phyloP scores from a whole-genome alignment of 2,113 vertebrate species.

The Cryptoleucopteryx plumbea region DNA sequence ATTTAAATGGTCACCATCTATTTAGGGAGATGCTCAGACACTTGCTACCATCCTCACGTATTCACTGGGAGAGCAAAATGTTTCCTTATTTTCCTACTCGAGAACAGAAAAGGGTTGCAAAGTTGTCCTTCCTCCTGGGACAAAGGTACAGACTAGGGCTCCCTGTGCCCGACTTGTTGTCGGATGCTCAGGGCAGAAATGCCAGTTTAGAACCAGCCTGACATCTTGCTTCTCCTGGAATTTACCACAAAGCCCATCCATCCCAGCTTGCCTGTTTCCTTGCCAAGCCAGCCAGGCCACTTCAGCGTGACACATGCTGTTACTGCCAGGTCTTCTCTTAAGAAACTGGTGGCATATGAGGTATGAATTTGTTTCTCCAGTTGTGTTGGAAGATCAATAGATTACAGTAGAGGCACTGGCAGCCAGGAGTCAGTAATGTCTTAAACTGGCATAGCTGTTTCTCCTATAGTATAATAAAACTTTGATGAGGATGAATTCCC shows the following conservation, averaged over 20 bases:
- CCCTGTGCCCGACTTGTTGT: neutral
- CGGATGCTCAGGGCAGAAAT: neutral
- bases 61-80: neutral
- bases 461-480: neutral
- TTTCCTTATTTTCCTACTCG: neutral
- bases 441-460: neutral
- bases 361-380: neutral
- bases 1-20: neutral
- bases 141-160: neutral
- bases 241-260: neutral
- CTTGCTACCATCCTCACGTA: neutral
- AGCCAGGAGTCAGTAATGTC: neutral
- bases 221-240: neutral
- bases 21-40: neutral
- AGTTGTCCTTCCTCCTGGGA: neutral
- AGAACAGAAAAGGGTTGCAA: neutral
- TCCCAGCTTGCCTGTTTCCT: neutral
- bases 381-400: neutral
- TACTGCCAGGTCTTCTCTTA: neutral
- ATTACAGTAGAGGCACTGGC: neutral
- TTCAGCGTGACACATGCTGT: neutral
- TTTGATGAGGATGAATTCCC: neutral
- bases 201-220: neutral
- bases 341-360: neutral
- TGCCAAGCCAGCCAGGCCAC: neutral